Base-by-base conservation (phyloP, 2,797 vertebrate genomes). In the Avahi laniger region DNA sequence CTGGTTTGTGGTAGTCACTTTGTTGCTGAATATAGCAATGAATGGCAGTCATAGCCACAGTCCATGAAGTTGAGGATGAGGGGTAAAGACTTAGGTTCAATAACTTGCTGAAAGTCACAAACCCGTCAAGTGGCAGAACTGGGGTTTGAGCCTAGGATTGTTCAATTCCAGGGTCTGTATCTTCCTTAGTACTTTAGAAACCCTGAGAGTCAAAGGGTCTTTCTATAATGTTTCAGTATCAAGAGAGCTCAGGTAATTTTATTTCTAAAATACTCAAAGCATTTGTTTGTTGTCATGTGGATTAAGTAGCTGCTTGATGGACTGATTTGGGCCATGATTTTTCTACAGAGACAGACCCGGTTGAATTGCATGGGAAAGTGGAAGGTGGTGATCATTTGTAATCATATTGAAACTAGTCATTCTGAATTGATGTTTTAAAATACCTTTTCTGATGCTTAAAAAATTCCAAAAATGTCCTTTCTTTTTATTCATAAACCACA, bases 391-490 rank as follows among this genome's bases (percentile, higher is more conserved):
- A 93, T 86, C 17, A 6, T 81, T 43, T 78, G 2, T 63, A 92
- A 86, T 57, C 70, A 80, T 2, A 1, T 46, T 73, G 50, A 80
- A 17, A 10, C 15, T 50, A 72, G 50, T 69, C 93, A 86, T 89
- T 89, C 43, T 80, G 93, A 97, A 75, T 70, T 94, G 91, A 79
- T 97, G 1, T 89, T 92, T 97, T 95, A 83, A 93, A 96, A 96
- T 84, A 82, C 20, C 65, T 97, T 94, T 38, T 91, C 98, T 89
- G 35, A 82, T 97, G 78, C 92, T 94, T 83, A 43, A 97, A 75
- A 92, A 96, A 93, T 85, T 80, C 11, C 65, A 28, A 86, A 92
- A 96, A 38, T 35, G n/a, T 9, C 5, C 91, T 97, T 97, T 91
- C 46, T 72, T 85, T 97, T 89, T 48, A 90, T 97, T 97, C 41